A percentile compares a stretch with the other conserved stretches of the same genome.
phyloP scores from a whole-genome alignment of 1,140 invertebrate genomes.

The Pachypsylla venusta region DNA sequence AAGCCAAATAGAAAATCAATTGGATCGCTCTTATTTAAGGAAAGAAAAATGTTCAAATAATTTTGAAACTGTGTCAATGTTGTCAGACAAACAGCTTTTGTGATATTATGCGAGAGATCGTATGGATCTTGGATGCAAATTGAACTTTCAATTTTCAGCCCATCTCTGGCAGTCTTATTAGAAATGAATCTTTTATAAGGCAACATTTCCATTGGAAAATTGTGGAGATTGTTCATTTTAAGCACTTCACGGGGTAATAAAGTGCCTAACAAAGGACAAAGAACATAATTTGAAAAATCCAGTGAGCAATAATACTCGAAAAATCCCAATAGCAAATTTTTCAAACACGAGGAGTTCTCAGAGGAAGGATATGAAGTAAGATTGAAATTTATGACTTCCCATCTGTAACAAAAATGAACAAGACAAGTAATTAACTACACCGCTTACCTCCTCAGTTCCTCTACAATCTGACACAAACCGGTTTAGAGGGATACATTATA shows the following conservation, averaged over 20 bases:
- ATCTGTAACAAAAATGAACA: neutral
- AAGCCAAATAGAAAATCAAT: neutral
- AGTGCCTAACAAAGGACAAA: neutral
- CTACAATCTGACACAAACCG: too few relatives aligned
- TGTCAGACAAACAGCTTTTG: neutral
- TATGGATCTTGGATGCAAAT: conserved; percentile 2
- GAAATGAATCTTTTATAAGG: too few relatives aligned
- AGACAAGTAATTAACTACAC: too few relatives aligned
- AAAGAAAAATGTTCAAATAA: neutral
- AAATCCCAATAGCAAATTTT: neutral
- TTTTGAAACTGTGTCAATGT: neutral
- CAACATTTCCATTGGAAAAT: neutral
- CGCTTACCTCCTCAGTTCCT: too few relatives aligned
- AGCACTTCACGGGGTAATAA: neutral
- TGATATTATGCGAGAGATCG: neutral
- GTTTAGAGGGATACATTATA: too few relatives aligned
- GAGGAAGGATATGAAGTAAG: neutral
- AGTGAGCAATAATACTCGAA: neutral
- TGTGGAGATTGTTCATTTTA: neutral
- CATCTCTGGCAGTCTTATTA: neutral
- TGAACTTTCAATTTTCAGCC: neutral
- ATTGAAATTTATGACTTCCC: neutral
- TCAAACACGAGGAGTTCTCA: neutral
- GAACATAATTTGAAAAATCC: neutral
- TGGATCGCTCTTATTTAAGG: neutral